Conservation (phyloP, 2,113 vertebrate species). For the Mystacornis crossleyi region DNA sequence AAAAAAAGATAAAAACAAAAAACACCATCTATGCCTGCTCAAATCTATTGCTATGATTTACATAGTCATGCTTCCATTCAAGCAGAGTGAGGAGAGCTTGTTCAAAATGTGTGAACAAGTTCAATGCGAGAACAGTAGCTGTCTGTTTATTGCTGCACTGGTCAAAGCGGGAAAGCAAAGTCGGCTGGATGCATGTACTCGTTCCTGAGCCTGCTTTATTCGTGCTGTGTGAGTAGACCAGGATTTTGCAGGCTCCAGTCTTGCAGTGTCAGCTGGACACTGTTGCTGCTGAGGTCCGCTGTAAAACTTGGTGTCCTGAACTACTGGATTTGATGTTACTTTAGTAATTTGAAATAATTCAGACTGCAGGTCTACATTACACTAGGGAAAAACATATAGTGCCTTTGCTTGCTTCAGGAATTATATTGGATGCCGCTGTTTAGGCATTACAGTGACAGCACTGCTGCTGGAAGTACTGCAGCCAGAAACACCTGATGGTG, state of each 20-base stretch:
- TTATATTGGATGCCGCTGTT: neutral
- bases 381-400: fast-evolving
- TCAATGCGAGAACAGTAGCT: neutral
- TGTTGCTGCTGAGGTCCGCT: neutral
- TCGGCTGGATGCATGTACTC: fast-evolving
- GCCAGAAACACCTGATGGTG: neutral
- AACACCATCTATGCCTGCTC: neutral
- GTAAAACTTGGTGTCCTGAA: neutral
- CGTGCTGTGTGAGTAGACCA: neutral
- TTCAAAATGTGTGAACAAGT: neutral
- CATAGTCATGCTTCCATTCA: neutral
- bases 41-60: fast-evolving
- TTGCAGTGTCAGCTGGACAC: no score
- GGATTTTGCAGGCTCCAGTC: fast-evolving
- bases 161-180: no score
- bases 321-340: neutral
- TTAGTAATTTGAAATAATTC: neutral
- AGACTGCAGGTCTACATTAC: neutral
- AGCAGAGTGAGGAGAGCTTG: neutral
- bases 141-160: fast-evolving
- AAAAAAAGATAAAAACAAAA: no score
- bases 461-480: neutral
- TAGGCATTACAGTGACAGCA: neutral
- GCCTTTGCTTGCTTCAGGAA: neutral
- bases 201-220: neutral